These are phyloP conservation scores for Lamprotornis superbus DNA, from an alignment of 2,113 vertebrate species.

Conservation along the genomic window DNA sequence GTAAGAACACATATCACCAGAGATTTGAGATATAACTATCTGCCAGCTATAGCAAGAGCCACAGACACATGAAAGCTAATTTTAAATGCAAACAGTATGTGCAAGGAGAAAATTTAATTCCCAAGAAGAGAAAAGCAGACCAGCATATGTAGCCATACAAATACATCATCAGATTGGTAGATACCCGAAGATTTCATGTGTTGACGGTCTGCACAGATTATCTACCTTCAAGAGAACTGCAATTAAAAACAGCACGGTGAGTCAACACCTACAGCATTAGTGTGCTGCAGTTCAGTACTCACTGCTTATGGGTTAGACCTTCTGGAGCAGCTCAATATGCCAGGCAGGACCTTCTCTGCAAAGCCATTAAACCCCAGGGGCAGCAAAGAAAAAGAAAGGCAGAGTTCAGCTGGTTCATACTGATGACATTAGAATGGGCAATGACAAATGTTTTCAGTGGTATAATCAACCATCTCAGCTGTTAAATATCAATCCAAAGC, in stretches of 20 bases:
- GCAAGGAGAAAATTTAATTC: neutral
- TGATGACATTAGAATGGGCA: neutral
- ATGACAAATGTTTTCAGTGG: conserved; percentile 45
- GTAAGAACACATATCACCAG: neutral
- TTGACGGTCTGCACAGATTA: neutral
- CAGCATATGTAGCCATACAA: neutral
- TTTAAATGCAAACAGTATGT: conserved; percentile 12
- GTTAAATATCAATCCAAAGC: conserved; percentile 22
- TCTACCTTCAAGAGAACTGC: conserved; percentile 17
- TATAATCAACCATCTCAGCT: neutral
- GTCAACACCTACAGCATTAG: conserved; percentile 30
- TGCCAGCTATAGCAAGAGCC: conserved; percentile 14
- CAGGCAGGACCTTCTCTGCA: conserved; percentile 40
- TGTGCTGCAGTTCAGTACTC: conserved; percentile 39
- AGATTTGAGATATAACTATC: neutral
- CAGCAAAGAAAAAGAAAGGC: conserved; percentile 63
- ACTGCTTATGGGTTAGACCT: conserved; percentile 45
- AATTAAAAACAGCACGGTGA: conserved; percentile 44
- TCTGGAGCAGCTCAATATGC: conserved; percentile 34
- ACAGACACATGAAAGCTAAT: neutral
- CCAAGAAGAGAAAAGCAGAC: neutral
- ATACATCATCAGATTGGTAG: neutral
- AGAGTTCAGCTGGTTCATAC: conserved; percentile 50
- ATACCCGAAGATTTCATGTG: neutral
- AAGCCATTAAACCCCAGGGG: conserved; percentile 52